A percentile compares a stretch with the other conserved stretches of the same genome.
These are phyloP conservation scores for Amazona vittata DNA, from an alignment of 2,113 vertebrate genomes.

Conservation along the genomic window DNA sequence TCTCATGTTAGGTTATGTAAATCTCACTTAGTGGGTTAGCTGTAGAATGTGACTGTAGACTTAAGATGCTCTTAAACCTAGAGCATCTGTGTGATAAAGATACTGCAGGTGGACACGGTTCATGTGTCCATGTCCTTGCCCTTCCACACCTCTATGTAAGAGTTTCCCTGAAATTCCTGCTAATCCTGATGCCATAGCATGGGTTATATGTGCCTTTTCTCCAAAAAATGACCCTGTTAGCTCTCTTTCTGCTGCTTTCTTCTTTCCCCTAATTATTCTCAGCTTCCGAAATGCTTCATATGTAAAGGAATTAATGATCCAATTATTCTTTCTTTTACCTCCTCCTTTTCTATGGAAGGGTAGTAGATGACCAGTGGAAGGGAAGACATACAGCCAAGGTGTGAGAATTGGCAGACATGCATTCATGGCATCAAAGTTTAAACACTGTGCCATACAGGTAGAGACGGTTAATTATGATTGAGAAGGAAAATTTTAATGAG, in stretches of 20 bases:
- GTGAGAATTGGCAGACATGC: not conserved
- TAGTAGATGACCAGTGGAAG: not conserved
- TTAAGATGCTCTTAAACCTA: not conserved
- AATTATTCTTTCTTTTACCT: not conserved
- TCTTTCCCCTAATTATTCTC: not conserved
- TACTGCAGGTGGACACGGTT: not conserved
- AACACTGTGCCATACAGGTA: not conserved
- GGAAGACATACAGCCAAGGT: rapidly evolving
- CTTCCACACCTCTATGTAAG: not conserved
- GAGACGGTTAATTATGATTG: not conserved
- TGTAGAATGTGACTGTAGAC: not conserved
- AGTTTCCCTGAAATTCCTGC: not conserved
- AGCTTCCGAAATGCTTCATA: not conserved
- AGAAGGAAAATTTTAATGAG: not conserved
- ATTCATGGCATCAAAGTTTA: not conserved
- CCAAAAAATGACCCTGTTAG: not conserved
- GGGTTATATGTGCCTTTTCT: not conserved
- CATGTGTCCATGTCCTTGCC: not conserved
- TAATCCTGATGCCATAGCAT: not conserved
- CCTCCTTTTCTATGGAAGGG: not conserved
- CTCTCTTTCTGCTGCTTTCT: not conserved
- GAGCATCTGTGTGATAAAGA: not conserved
- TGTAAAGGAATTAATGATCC: not conserved
- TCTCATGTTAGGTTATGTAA: not conserved
- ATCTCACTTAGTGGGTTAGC: not conserved